Evolutionary conservation across 2,888 invertebrate genomes (phyloP).

Genomic region (Blastobasis adustella): DNA sequence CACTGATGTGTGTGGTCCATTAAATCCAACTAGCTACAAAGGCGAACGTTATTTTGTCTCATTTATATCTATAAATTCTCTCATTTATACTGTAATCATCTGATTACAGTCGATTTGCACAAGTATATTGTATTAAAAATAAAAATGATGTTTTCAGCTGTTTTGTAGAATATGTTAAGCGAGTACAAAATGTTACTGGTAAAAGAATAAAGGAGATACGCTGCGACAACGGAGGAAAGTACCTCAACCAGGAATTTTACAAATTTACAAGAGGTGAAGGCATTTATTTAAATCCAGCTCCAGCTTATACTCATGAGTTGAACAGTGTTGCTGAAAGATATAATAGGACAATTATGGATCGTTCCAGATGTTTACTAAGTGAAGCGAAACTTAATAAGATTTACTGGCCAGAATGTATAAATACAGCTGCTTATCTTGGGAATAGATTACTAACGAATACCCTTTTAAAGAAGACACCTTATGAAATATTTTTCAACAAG

Average conservation of each 20-base stretch:
- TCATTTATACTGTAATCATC: no score
- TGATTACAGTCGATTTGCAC: slow-evolving; percentile 20
- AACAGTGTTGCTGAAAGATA: slow-evolving; percentile 24
- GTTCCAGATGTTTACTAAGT: slow-evolving; percentile 18
- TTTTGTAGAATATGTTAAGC: slow-evolving; percentile 18
- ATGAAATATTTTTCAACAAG: no score
- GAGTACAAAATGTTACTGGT: slow-evolving; percentile 14
- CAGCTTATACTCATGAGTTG: slow-evolving; percentile 24
- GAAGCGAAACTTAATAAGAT: slow-evolving; percentile 19
- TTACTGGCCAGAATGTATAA: slow-evolving; percentile 22
- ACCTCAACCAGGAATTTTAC: slow-evolving; percentile 18
- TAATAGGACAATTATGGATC: slow-evolving; percentile 22
- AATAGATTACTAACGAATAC: slow-evolving; percentile 24
- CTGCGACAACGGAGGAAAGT: slow-evolving; percentile 23
- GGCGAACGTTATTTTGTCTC: slow-evolving; percentile 24
- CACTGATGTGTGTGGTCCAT: no score
- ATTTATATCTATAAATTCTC: no score
- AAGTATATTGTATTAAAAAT: slow-evolving; percentile 17
- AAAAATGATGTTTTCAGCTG: slow-evolving; percentile 15
- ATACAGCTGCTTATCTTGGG: slow-evolving; percentile 23
- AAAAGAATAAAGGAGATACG: slow-evolving; percentile 19
- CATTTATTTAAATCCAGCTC: slow-evolving; percentile 20
- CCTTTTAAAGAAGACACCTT: slow-evolving; percentile 15
- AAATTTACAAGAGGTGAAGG: slow-evolving; percentile 19
- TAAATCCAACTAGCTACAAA: slow-evolving; percentile 4